phyloP scores from a whole-genome alignment of 2,888 invertebrate genomes.

The Drosophila eohydei region DNA sequence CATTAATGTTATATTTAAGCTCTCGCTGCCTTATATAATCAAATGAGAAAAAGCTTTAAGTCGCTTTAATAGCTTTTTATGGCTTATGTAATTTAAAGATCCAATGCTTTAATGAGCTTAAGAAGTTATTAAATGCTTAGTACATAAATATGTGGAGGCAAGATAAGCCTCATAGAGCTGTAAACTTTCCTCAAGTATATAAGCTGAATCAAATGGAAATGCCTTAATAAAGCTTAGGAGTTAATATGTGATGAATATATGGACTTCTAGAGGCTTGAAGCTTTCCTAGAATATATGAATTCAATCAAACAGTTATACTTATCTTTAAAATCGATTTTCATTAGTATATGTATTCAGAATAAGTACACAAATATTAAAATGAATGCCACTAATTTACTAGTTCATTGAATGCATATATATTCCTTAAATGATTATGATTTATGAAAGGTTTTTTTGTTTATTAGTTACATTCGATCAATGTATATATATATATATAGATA shows the following conservation, averaged over 20 bases:
- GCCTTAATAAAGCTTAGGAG: not conserved
- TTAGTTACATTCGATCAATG: constrained; percentile 26
- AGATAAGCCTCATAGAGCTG: not conserved
- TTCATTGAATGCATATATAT: not conserved
- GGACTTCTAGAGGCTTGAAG: not conserved
- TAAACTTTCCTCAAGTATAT: not conserved
- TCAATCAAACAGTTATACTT: not conserved
- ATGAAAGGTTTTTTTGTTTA: constrained; percentile 15
- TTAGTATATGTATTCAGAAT: not conserved
- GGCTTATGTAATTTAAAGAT: too few relatives aligned
- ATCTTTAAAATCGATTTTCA: not conserved
- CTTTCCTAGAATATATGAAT: not conserved
- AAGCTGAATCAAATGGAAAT: not conserved
- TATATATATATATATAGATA: not conserved
- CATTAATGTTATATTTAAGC: too few relatives aligned
- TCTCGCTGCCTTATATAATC: too few relatives aligned
- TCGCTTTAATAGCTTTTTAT: too few relatives aligned
- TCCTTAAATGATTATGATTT: not conserved
- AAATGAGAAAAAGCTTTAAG: too few relatives aligned
- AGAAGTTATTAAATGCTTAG: too few relatives aligned
- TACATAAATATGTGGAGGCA: not conserved
- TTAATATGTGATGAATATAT: not conserved
- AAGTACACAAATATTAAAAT: not conserved
- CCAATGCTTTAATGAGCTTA: not conserved
- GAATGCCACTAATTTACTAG: constrained; percentile 1